Base-by-base conservation (phyloP, 53 echinoderm and acorn worm genomes). In the Holothuria leucospilota region DNA sequence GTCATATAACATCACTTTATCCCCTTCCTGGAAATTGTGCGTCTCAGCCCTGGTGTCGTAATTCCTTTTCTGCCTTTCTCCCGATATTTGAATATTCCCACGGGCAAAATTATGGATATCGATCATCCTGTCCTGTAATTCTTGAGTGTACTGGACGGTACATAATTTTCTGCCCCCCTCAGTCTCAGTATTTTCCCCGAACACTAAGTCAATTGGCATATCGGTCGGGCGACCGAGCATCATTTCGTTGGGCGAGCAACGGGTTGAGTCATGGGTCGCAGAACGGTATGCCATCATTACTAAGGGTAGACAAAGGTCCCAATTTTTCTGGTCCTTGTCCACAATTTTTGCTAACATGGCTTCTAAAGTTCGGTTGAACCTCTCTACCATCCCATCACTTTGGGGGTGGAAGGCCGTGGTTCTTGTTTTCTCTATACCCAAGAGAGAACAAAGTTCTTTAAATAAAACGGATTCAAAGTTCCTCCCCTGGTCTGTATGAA, bases 391-490 rank as follows among this genome's bases (percentile, higher is more conserved):
- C 1, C 89, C 89, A 40, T 89, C 82, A 16, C 83, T 61, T 84
- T 89, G 89, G 6, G 89, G 83, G n/a, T 89, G 84, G 9, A 89
- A 49, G n/a, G 89, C 83, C 20, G 89, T 70, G 13, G 85, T 85
- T 51, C 89, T 71, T 14, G 24, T 82, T 61, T 84, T 89, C 2
- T 89, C 73, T 7, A 71, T 72, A 24, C 72, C 89, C 11, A 85
- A 52, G 6, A 85, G 30, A 38, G 27, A 12, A 56, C 81, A 87
- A 20, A 87, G 67, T 58, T 84, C 77, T 84, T 62, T 41, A 73
- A 89, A 89, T 6, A 89, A 24, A 2, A 58, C 12, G 6, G 73
- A 72, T 30, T 89, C 65, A 8, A 87, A 87, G 27, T 87, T 87
- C 27, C 46, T 28, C n/a, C 78, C 87, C 63, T 87, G 87, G 26